Conservation (phyloP, 92 coral and sea anemone species). For the Montipora capitata region DNA sequence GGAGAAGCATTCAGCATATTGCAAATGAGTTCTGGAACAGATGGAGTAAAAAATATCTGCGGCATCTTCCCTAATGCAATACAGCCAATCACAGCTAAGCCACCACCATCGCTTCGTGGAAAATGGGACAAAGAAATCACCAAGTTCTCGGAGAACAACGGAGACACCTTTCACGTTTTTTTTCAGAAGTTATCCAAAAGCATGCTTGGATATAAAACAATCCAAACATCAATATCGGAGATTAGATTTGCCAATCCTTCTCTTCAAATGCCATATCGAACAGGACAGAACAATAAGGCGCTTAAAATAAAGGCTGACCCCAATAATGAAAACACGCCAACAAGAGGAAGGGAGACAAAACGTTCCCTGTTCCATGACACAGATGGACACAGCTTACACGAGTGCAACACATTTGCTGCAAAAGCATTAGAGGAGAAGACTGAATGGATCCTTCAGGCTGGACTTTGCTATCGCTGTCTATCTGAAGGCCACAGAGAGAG, state of each 20-base stretch:
- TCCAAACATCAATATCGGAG: conserved; percentile 45
- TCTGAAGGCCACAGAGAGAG: conserved; percentile 38
- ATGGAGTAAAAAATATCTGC: no score
- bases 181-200: conserved; percentile 54
- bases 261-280: neutral
- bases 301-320: neutral
- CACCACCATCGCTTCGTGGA: conserved; percentile 45
- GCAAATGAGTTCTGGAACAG: no score
- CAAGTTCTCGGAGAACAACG: conserved; percentile 39
- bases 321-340: neutral
- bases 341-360: conserved; percentile 13
- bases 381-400: conserved; percentile 59
- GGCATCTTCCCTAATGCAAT: conserved; percentile 70
- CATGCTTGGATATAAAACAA: conserved; percentile 71
- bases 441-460: conserved; percentile 70
- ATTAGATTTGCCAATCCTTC: neutral
- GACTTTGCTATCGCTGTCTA: conserved; percentile 78
- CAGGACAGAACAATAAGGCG: neutral
- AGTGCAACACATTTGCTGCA: conserved; percentile 62
- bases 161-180: conserved; percentile 48
- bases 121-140: conserved; percentile 79
- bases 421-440: conserved; percentile 58
- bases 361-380: conserved; percentile 68
- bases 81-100: conserved; percentile 69
- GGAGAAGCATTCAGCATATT: no score